Base-by-base conservation (phyloP, 2,797 vertebrate genomes). In the Sebastes taczanowskii region DNA sequence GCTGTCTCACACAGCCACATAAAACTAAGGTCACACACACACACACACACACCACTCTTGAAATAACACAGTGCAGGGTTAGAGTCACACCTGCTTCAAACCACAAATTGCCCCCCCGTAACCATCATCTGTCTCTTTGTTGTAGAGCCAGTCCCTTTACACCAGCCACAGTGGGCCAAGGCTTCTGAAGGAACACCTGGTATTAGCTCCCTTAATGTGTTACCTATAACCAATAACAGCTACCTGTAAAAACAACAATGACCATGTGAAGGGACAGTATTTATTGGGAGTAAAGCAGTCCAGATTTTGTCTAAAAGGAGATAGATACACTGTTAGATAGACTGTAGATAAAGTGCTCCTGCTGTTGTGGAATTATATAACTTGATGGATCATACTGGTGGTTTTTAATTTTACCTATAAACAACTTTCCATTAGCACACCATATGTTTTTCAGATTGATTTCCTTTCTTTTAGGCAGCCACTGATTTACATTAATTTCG, bases 21-120 rank as follows among this genome's bases (percentile, higher is more conserved):
- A 55, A 65, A 79, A 34, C 35, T n/a, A 29, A 53, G 32, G 53
- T 59, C 52, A 27, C 62, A 35, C 35, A 35, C 32, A 20, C 32
- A 20, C 27, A 22, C 52, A 38, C 32, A 49, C 22, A 46, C 29
- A 27, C 62, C 14, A 4, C 11, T 55, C 71, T 42, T 46, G 38
- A 81, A 86, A 84, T 82, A 69, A 77, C 73, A 62, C 67, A 67
- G 29, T 49, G 16, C 42, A 77, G 71, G 11, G 30, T 75, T 25
- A 65, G 20, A 64, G 68, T 77, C 79, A 84, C 81, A 89, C 71
- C 82, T 88, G 80, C 74, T 89, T 87, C 35, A 11, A 64, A 78
- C 71, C 62, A 75, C 66, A 77, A 87, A 78, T 42, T 75, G 34
- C 34, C 32, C 79, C 80, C 74, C 63, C 11, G 49, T 85, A 68